These are phyloP conservation scores for Palythoa grandis DNA, from an alignment of 92 coral and sea anemone genomes.

Conservation along the genomic window DNA sequence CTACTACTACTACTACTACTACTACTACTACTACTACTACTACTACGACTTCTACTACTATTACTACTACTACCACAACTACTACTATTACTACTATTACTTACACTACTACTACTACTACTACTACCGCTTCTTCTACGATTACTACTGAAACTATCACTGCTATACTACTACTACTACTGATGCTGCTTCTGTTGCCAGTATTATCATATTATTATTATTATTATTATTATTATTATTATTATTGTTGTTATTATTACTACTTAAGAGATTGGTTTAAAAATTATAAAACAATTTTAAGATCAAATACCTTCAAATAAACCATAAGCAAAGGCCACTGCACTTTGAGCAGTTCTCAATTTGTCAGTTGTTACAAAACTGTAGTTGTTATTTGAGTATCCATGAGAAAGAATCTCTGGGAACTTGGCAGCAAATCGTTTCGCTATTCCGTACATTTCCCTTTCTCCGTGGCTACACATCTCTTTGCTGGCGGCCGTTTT, in stretches of 20 bases:
- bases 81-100: too few species aligned
- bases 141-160: too few species aligned
- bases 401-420: slow-evolving; percentile 55
- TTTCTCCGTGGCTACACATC: slow-evolving; percentile 71
- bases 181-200: background rate
- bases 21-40: too few species aligned
- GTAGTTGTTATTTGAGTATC: slow-evolving; percentile 79
- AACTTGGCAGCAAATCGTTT: slow-evolving; percentile 67
- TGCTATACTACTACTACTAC: too few species aligned
- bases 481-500: slow-evolving; percentile 63
- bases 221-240: too few species aligned
- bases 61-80: too few species aligned
- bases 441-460: slow-evolving; percentile 72
- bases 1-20: too few species aligned
- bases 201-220: background rate
- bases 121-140: too few species aligned
- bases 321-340: slow-evolving; percentile 85
- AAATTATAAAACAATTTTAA: background rate
- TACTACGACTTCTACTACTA: too few species aligned
- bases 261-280: background rate
- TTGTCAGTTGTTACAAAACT: slow-evolving; percentile 73
- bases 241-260: too few species aligned
- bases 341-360: slow-evolving; percentile 85
- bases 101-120: too few species aligned
- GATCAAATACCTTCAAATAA: slow-evolving; percentile 64